These are phyloP conservation scores for Slavum lentiscoides DNA, from an alignment of 2,888 invertebrate species.

Conservation along the genomic window DNA sequence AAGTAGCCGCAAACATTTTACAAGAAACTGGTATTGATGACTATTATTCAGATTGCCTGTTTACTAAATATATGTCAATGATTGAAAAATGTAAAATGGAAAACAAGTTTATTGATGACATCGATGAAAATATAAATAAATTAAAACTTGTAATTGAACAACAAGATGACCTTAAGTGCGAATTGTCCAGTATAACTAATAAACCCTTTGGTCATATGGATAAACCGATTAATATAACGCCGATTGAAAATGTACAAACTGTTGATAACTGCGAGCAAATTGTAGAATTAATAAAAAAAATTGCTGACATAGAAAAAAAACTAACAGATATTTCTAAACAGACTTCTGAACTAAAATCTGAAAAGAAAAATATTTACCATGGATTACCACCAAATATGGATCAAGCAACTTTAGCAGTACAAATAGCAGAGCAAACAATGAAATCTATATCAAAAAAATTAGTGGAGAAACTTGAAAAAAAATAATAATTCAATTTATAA, in stretches of 20 bases:
- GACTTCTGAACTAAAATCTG: conserved; percentile 11
- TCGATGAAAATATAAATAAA: conserved; percentile 40
- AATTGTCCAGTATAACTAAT: conserved; percentile 22
- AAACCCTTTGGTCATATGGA: not conserved
- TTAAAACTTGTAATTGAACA: conserved; percentile 31
- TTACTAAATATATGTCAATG: conserved; percentile 35
- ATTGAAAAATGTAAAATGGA: conserved; percentile 14
- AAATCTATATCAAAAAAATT: conserved; percentile 41
- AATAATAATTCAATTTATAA: not conserved
- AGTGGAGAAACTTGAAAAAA: conserved; percentile 32
- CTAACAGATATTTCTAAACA: not conserved
- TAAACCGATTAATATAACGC: conserved; percentile 19
- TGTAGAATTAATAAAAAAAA: conserved; percentile 30
- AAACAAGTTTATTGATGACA: conserved; percentile 19
- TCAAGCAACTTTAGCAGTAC: conserved; percentile 29
- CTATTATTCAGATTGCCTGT: conserved; percentile 17
- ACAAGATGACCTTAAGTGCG: conserved; percentile 39
- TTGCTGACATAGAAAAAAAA: conserved; percentile 33
- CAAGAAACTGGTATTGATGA: conserved; percentile 34
- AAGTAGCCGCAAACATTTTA: conserved; percentile 19
- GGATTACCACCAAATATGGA: conserved; percentile 46
- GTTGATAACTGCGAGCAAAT: conserved; percentile 14
- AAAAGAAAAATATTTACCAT: conserved; percentile 34
- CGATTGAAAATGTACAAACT: not conserved
- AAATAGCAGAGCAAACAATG: conserved; percentile 39